Evolutionary conservation across 2,888 invertebrate genomes (phyloP).

Genomic region (Xestia xanthographa): DNA sequence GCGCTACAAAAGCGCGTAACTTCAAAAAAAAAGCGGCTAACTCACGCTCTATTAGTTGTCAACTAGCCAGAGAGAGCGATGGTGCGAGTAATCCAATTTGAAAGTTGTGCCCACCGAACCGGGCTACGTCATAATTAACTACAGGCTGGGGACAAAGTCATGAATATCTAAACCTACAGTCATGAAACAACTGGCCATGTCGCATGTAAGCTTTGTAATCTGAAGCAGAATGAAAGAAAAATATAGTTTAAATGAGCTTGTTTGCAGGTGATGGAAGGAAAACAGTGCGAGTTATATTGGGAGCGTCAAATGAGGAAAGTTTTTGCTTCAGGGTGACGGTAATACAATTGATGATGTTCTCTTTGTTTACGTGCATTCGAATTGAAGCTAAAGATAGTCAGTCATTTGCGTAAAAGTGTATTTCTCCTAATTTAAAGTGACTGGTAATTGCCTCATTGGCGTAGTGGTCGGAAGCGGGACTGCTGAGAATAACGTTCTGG

Average conservation of each 20-base stretch:
- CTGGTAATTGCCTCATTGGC: not conserved
- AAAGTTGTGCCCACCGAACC: constrained; percentile 78
- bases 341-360: not conserved
- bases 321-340: not conserved
- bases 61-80: constrained; percentile 72
- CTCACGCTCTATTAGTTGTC: constrained; percentile 66
- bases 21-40: constrained; percentile 53
- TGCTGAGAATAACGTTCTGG: not conserved
- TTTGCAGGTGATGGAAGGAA: constrained; percentile 39
- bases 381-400: too few species aligned
- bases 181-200: constrained; percentile 60
- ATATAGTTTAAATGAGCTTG: constrained; percentile 43
- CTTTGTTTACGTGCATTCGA: not conserved
- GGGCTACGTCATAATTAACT: constrained; percentile 83
- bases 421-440: not conserved
- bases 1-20: constrained; percentile 43
- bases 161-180: constrained; percentile 82
- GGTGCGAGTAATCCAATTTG: constrained; percentile 84
- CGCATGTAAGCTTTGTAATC: constrained; percentile 48
- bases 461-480: not conserved
- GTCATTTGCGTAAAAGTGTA: not conserved
- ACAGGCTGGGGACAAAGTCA: constrained; percentile 74
- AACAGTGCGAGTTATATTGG: constrained; percentile 25
- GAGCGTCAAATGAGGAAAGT: constrained; percentile 33
- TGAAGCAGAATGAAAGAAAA: constrained; percentile 53